Evolutionary conservation across 64 coral and sea anemone species (phyloP), one percentile per base, ranked within the genome.

Genomic region (Stichodactyla mertensii): DNA sequence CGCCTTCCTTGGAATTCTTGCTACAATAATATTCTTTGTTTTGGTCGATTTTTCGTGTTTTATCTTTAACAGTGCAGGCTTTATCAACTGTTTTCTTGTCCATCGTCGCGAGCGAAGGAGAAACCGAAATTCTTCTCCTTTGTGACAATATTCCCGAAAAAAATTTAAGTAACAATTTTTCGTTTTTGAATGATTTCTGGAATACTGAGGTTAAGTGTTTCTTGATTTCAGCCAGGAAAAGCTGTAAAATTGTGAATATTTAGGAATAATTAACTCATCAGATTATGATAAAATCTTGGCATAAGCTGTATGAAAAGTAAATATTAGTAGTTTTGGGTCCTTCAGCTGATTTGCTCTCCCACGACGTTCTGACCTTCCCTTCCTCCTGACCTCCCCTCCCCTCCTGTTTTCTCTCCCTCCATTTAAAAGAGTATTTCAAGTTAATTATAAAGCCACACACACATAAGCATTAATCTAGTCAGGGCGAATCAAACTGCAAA

Each of bases 71-170:
- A 74, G 24, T 13, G 69, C 69, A 28, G 69, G 69, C 4, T 74
- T 74, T 74, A 74, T 74, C 69, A 74, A 74, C 26, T 74, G 69
- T 14, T 74, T 74, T 74, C 69, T 74, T 74, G 69, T 74, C 27
- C 9, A 74, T 11, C 69, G 69, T 74, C 56, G 56, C 56, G 69
- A 74, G 69, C 69, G 69, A 2, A 74, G 27, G 26, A 27, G 10
- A 74, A 74, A 74, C 12, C 69, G 27, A 10, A 74, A 31, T 27
- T 27, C 23, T 74, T 74, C 69, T 74, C 8, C 69, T 36, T 13
- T 74, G 8, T 74, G 26, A 74, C 22, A 31, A 5, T 45, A 45
- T 74, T 74, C 16, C 8, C 10, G 10, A 74, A 74, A 66, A 66
- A 8, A 66, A n/a, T 66, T 66, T 66, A 20, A 16, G 58, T 60